Base-by-base conservation (phyloP, 2,113 vertebrate genomes). In the Monarcha castaneiventris region DNA sequence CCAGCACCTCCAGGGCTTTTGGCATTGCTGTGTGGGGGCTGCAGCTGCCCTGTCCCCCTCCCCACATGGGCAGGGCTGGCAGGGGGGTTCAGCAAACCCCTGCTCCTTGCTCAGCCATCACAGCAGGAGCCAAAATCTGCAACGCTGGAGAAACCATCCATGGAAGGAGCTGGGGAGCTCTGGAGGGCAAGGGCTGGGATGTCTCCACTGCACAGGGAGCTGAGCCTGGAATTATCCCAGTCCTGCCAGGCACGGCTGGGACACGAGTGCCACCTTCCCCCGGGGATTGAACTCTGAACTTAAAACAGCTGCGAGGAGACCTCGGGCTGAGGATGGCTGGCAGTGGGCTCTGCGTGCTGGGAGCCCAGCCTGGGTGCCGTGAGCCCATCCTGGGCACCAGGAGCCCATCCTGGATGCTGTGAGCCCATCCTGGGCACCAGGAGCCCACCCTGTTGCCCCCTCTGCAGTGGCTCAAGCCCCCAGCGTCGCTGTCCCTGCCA, bases 401-500 rank as follows among this genome's bases (percentile, higher is more conserved):
- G 15, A 73, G 81, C 80, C 25, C 14, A 1, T 41, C 10, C 33
- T 58, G n/a, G n/a, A 0, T 23, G 12, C 51, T 4, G 2, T 7
- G 8, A 66, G 18, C 35, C 68, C 51, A 58, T 20, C 13, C 19
- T 58, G 33, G 56, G 9, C 20, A 41, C 27, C 55, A 48, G 11
- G 46, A 48, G 46, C 11, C 43, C 18, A 14, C 4, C 41, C 37
- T 0, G 25, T 59, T 43, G 48, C 32, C 13, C 35, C 27, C 44
- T 58, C 2, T 0, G 52, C 62, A 79, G 83, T 7, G 5, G 48
- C 33, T 63, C 2, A 5, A 32, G 59, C 49, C 51, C 35, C 2
- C 43, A 16, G 72, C 0, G 0, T 5, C 13, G 29, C 63, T 43
- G 33, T 20, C 74, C 68, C 22, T 5, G 16, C n/a, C 2, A 0